Evolutionary conservation across 2,797 vertebrate species (phyloP).

Genomic region (Bufotes viridis): DNA sequence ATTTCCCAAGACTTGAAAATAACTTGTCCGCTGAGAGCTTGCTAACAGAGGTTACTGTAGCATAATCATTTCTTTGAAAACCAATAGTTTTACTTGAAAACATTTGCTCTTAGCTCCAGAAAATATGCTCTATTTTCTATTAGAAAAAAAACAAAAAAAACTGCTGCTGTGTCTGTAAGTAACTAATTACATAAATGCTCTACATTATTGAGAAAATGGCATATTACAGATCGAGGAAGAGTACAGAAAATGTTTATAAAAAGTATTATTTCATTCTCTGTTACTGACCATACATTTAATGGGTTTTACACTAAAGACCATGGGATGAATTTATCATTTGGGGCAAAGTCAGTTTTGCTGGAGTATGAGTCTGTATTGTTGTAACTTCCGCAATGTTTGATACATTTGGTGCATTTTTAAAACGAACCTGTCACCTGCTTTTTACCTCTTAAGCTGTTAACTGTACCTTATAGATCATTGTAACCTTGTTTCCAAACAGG

Average conservation of each 20-base stretch:
- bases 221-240: no score
- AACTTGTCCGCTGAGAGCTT: slow-evolving; percentile 7
- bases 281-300: not conserved
- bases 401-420: no score
- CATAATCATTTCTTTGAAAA: slow-evolving; percentile 10
- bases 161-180: not conserved
- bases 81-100: not conserved
- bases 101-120: not conserved
- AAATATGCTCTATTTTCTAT: not conserved
- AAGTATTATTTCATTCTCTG: not conserved
- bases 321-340: no score
- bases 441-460: no score
- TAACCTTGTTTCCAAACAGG: no score
- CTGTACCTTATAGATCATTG: no score
- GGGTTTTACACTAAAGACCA: not conserved
- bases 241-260: not conserved
- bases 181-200: not conserved
- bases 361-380: no score
- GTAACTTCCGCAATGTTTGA: no score
- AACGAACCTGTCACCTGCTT: no score
- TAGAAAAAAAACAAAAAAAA: not conserved
- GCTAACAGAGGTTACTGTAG: slow-evolving; percentile 15
- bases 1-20: slow-evolving; percentile 24
- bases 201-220: not conserved
- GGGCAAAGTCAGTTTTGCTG: no score